These are phyloP conservation scores for Corbicula japonica DNA, from an alignment of 2,888 invertebrate genomes.

Conservation along the genomic window DNA sequence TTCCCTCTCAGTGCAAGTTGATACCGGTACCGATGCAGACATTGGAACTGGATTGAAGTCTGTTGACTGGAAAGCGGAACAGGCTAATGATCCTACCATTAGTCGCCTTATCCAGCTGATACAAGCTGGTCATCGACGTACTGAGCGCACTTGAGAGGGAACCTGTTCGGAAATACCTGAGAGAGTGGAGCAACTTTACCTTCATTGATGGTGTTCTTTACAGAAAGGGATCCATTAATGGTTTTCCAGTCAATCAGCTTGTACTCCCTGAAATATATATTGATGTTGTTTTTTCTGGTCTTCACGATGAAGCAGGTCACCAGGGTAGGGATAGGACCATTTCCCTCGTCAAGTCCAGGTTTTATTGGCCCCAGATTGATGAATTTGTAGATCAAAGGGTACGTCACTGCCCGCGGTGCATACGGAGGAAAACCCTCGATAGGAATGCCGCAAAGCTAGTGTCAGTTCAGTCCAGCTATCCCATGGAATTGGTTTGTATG, in stretches of 20 bases:
- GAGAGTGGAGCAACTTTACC: conserved; percentile 13
- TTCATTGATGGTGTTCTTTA: conserved; percentile 7
- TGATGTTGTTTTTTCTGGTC: conserved; percentile 22
- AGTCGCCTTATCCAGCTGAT: conserved; percentile 1
- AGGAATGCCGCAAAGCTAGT: conserved; percentile 15
- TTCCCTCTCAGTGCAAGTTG: background rate
- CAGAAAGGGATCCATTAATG: background rate
- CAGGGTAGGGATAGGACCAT: conserved; percentile 36
- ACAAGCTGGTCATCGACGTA: conserved; percentile 10
- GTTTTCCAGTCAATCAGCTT: conserved; percentile 6
- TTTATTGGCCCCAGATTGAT: conserved; percentile 39
- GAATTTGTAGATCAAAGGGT: conserved; percentile 17
- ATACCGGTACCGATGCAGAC: background rate
- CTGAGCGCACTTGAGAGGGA: conserved; percentile 1
- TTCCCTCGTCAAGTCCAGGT: conserved; percentile 28
- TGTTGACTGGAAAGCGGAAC: conserved; percentile 13
- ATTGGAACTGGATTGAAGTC: background rate
- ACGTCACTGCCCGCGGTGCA: conserved; percentile 15
- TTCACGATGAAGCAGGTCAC: conserved; percentile 6
- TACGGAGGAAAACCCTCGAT: conserved; percentile 10
- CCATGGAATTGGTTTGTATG: conserved; percentile 40
- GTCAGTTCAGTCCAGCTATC: conserved; percentile 27
- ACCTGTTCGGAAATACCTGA: conserved; percentile 8
- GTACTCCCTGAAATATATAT: conserved; percentile 4
- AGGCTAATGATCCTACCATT: conserved; percentile 5